Conservation (phyloP, 2,888 invertebrate genomes). For the Urechis unicinctus region DNA sequence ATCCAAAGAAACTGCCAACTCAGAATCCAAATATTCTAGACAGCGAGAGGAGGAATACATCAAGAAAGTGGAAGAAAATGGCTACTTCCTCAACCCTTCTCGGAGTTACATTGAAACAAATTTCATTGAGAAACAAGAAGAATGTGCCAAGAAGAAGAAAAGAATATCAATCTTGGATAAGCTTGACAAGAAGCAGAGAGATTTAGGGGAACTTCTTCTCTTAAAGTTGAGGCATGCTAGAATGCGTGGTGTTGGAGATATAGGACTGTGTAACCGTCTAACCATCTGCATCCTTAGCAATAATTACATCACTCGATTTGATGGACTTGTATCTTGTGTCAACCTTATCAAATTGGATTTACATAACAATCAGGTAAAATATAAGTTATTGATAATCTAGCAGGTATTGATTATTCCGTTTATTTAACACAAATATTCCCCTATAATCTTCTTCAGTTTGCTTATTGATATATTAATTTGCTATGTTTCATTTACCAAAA, state of each 20-base stretch:
- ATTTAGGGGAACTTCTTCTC: constrained; percentile 27
- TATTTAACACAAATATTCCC: background rate
- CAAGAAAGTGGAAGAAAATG: constrained; percentile 35
- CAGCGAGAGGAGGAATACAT: constrained; percentile 24
- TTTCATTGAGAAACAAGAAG: constrained; percentile 13
- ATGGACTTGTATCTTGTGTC: constrained; percentile 34
- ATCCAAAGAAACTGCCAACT: too few species aligned
- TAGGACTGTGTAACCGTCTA: constrained; percentile 35
- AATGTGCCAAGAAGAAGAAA: background rate
- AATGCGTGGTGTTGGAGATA: constrained; percentile 37
- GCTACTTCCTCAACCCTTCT: constrained; percentile 33
- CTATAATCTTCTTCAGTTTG: background rate
- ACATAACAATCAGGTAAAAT: constrained; percentile 39
- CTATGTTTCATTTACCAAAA: too few species aligned
- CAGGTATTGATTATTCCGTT: background rate
- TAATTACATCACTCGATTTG: constrained; percentile 43
- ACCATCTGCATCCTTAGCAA: constrained; percentile 38
- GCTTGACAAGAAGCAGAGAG: constrained; percentile 16
- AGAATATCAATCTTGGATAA: background rate
- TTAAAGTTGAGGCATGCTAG: constrained; percentile 32
- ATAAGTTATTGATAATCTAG: background rate
- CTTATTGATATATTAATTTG: too few species aligned
- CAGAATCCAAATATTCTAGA: background rate
- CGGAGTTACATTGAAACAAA: constrained; percentile 28
- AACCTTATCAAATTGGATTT: constrained; percentile 46